These are phyloP conservation scores for Hypolimnas misippus DNA, from an alignment of 2,888 invertebrate species.

Conservation along the genomic window DNA sequence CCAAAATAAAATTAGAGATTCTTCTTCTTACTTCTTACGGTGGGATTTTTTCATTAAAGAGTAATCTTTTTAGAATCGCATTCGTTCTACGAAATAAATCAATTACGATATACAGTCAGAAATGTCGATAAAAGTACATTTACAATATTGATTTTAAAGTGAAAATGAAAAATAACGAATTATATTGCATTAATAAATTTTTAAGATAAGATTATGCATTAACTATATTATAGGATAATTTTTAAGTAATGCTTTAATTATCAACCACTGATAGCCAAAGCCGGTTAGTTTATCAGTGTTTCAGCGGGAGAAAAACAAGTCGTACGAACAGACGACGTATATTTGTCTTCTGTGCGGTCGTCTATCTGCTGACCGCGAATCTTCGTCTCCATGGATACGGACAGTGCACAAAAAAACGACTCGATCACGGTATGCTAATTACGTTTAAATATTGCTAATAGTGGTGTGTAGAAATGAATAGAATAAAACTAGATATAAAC, in stretches of 20 bases:
- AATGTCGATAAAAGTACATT: too few relatives aligned
- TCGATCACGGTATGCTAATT: constrained; percentile 55
- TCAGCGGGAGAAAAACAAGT: constrained; percentile 55
- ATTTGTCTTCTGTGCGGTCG: constrained; percentile 56
- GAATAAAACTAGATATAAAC: constrained; percentile 28
- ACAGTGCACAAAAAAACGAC: constrained; percentile 49
- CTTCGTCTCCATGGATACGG: constrained; percentile 42
- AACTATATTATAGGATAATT: constrained; percentile 42
- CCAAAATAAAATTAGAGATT: too few relatives aligned
- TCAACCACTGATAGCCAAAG: constrained; percentile 58
- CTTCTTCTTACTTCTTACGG: too few relatives aligned
- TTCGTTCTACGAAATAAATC: too few relatives aligned
- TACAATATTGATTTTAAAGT: too few relatives aligned
- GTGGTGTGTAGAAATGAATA: constrained; percentile 2
- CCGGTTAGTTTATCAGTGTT: constrained; percentile 63
- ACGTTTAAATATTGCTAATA: constrained; percentile 9
- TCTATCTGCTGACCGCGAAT: constrained; percentile 47
- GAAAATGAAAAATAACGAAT: constrained; percentile 12
- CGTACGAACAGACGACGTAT: constrained; percentile 53
- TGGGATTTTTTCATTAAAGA: too few relatives aligned
- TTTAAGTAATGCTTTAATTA: constrained; percentile 51
- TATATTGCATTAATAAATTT: constrained; percentile 33
- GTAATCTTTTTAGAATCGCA: too few relatives aligned
- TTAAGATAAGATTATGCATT: constrained; percentile 42
- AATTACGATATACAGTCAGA: too few relatives aligned